Evolutionary conservation across 2,888 invertebrate species (phyloP), one percentile per base, ranked within the genome.

Genomic region (Sylvicola fuscatus): DNA sequence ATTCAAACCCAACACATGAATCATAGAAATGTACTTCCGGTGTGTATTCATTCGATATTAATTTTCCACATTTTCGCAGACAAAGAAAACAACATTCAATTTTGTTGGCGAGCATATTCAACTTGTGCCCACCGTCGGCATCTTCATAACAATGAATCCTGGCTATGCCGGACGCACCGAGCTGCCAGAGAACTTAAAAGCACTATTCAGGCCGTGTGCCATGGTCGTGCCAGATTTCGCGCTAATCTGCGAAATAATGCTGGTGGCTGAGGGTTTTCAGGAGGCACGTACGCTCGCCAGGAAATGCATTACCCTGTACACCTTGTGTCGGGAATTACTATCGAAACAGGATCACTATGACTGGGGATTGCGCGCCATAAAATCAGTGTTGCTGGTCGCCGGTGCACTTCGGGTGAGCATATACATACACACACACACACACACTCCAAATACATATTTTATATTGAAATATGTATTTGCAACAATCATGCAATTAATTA

Each of bases 171-270:
- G 93, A 3, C 68, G 92, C 45, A 83, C 86, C 0, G 87, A 87
- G 55, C 60, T 87, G 38, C 58, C 87, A 1, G 87, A 87, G 56
- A 87, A 87, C 60, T 59, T 69, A 55, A 65, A 58, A 46, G 56
- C 56, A 41, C 46, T 58, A 38, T 58, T 57, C 46, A 53, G 93
- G 49, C 93, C 93, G 2, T 93, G 92, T 57, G 92, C 93, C 42
- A 95, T 95, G 93, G 90, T 93, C 34, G 93, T 93, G 27, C 93
- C 93, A 3, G 93, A 93, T 61, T 90, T 92, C 58, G 92, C 89
- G 49, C 59, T 95, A 51, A 95, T 95, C 56, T 90, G 89, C 60
- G 93, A 95, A 64, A 95, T 93, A 58, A 92, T 93, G 89, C 70
- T 95, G 62, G 89, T 93, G 37, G 92, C 93, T 3, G 92, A 93